These are phyloP conservation scores for Heliconius hortense DNA, from an alignment of 2,888 invertebrate species.

Conservation along the genomic window DNA sequence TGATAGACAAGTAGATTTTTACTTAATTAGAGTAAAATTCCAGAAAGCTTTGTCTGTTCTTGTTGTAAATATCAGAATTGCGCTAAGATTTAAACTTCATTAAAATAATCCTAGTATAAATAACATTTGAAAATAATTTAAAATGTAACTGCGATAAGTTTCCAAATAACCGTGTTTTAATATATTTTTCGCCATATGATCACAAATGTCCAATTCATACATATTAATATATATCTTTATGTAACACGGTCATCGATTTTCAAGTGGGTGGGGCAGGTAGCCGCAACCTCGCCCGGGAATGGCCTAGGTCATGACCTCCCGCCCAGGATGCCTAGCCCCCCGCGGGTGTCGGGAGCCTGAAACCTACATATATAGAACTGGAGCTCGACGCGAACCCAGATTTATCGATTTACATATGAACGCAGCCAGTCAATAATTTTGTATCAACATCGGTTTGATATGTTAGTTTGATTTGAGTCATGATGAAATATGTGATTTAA, in stretches of 20 bases:
- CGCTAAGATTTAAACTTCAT: not conserved
- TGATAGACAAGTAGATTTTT: not conserved
- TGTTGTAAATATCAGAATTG: not conserved
- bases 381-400: not conserved
- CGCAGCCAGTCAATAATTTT: not conserved
- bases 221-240: slow-evolving; percentile 5
- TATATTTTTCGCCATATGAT: not conserved
- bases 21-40: not conserved
- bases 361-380: not conserved
- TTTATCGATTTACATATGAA: slow-evolving; percentile 12
- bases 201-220: not conserved
- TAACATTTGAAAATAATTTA: not conserved
- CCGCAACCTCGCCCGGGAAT: slow-evolving; percentile 4
- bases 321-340: slow-evolving; percentile 19
- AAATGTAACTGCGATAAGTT: not conserved
- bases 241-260: slow-evolving; percentile 13
- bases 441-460: not conserved
- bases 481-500: not conserved
- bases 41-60: not conserved
- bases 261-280: slow-evolving; percentile 12
- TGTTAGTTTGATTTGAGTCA: not conserved
- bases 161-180: not conserved
- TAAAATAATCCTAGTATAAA: not conserved
- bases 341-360: not conserved
- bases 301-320: slow-evolving; percentile 36